Evolutionary conservation across 2,113 vertebrate species (phyloP).

Genomic region (Corythoichthys haematopterus): DNA sequence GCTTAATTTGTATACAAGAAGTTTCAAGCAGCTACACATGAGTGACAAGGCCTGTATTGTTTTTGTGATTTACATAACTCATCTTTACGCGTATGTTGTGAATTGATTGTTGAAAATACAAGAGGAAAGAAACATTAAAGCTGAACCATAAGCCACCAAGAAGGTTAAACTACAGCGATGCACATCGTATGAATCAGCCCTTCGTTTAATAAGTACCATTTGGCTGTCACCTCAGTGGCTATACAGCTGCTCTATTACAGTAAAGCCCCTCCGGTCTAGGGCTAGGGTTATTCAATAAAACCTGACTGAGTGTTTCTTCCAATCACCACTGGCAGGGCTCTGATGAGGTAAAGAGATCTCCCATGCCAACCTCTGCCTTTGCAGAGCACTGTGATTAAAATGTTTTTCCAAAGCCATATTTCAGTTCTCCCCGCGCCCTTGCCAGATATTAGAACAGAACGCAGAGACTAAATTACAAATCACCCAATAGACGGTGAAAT

Average conservation of each 20-base stretch:
- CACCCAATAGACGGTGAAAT: conserved; percentile 43
- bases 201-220: conserved; percentile 67
- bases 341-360: conserved; percentile 69
- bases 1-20: conserved; percentile 49
- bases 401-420: conserved; percentile 60
- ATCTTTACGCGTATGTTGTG: not conserved
- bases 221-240: conserved; percentile 60
- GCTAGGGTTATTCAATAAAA: conserved; percentile 69
- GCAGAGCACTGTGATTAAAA: conserved; percentile 62
- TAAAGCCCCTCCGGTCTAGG: conserved; percentile 56
- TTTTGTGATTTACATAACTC: not conserved
- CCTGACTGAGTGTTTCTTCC: conserved; percentile 68
- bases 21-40: not conserved
- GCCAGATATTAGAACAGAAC: conserved; percentile 30
- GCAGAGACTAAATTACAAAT: conserved; percentile 58
- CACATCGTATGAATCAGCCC: conserved; percentile 56
- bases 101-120: not conserved
- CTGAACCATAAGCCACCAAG: conserved; percentile 40
- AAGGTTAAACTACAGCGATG: conserved; percentile 53
- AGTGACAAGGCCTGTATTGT: not conserved
- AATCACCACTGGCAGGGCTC: conserved; percentile 67
- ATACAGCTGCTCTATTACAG: conserved; percentile 56
- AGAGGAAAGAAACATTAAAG: conserved; percentile 30
- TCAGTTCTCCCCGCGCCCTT: conserved; percentile 48
- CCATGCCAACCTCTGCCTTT: conserved; percentile 55